Percentiles rank a stretch among this genome's conserved stretches.
phyloP scores from a whole-genome alignment of 1,140 invertebrate species.

The Chrysomallon squamiferum region DNA sequence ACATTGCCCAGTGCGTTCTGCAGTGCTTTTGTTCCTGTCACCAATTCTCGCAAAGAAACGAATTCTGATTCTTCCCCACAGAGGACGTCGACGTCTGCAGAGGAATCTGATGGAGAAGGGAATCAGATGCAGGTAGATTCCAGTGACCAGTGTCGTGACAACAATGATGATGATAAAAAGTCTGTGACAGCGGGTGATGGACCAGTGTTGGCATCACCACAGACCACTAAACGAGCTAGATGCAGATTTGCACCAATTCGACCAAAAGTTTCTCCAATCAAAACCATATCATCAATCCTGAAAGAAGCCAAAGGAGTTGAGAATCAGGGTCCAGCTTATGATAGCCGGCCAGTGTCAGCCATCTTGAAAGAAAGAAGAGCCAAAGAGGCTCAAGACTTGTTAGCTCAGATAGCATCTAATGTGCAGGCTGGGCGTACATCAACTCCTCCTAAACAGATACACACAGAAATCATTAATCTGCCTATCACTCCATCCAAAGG shows the following conservation, averaged over 20 bases:
- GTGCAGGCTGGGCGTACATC: background rate
- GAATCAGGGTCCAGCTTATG: conserved; percentile 21
- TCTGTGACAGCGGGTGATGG: background rate
- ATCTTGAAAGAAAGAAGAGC: conserved; percentile 45
- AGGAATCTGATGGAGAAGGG: conserved; percentile 3
- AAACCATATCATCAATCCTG: conserved; percentile 26
- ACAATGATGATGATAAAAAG: no score
- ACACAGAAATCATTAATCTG: conserved; percentile 8
- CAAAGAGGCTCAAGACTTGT: conserved; percentile 27
- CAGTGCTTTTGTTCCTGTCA: conserved; percentile 48
- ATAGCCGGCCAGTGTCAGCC: conserved; percentile 32
- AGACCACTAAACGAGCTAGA: conserved; percentile 29
- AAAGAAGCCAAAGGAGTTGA: conserved; percentile 20
- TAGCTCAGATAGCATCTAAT: conserved; percentile 14
- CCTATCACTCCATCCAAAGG: background rate
- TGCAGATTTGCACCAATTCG: conserved; percentile 42
- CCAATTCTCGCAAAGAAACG: conserved; percentile 9
- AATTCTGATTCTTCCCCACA: background rate
- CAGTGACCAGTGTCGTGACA: no score
- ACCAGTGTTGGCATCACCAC: conserved; percentile 13
- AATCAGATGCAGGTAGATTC: background rate
- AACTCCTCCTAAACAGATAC: background rate
- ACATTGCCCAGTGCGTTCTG: conserved; percentile 17
- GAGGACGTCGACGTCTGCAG: background rate
- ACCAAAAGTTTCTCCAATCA: conserved; percentile 33